Percentiles rank a stretch among this genome's conserved stretches.
These are phyloP conservation scores for Rhagoletis pomonella DNA, from an alignment of 1,140 invertebrate genomes.

Conservation along the genomic window DNA sequence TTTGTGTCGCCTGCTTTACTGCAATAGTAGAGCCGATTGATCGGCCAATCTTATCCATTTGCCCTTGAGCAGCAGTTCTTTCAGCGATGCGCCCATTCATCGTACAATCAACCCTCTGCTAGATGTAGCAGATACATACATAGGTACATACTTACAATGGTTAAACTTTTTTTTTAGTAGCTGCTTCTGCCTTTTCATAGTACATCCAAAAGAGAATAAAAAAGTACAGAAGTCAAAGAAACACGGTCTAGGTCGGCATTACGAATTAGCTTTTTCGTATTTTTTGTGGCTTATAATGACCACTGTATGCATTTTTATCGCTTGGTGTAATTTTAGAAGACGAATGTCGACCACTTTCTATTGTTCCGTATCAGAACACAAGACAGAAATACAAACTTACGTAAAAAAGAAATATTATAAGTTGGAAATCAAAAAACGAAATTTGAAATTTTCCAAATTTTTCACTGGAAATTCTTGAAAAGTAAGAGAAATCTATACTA, in stretches of 20 bases:
- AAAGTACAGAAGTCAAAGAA: not conserved
- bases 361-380: not conserved
- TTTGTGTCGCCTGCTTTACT: conserved; percentile 29
- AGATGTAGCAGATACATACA: not conserved
- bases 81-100: conserved; percentile 24
- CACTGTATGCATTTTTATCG: not conserved
- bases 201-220: not conserved
- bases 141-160: not conserved
- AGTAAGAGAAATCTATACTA: not conserved
- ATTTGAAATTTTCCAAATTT: not conserved
- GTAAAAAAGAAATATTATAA: not conserved
- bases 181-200: not conserved
- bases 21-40: conserved; percentile 1
- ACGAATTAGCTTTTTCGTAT: not conserved
- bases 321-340: not conserved
- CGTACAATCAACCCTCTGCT: conserved; percentile 42
- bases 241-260: conserved; percentile 51
- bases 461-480: not conserved
- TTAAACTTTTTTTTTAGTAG: not conserved
- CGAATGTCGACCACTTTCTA: conserved; percentile 20
- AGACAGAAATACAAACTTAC: not conserved
- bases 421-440: not conserved
- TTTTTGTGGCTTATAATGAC: not conserved
- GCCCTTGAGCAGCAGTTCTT: conserved; percentile 10
- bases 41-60: conserved; percentile 36